Evolutionary conservation across 1,140 invertebrate species (phyloP).

Genomic region (Aphaenogaster rudis): DNA sequence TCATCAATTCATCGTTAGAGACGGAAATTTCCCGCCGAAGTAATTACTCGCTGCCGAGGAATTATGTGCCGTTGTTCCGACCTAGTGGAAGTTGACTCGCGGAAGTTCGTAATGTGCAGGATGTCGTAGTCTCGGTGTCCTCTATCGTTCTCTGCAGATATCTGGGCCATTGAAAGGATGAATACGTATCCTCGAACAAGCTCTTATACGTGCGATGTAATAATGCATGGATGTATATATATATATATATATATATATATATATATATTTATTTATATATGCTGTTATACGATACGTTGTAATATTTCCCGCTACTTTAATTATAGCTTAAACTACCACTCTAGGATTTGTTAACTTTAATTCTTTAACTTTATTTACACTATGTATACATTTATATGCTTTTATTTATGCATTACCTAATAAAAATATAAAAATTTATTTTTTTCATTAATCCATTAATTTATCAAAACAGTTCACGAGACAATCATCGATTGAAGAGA

Average conservation of each 20-base stretch:
- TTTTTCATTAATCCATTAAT: not conserved
- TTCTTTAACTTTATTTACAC: not conserved
- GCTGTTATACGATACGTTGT: not conserved
- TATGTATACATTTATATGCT: not conserved
- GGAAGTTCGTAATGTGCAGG: slow-evolving; percentile 53
- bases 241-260: not conserved
- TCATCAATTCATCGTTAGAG: slow-evolving; percentile 72
- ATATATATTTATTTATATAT: not conserved
- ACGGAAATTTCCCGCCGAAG: slow-evolving; percentile 69
- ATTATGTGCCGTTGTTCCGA: slow-evolving; percentile 70
- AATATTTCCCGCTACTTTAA: not conserved
- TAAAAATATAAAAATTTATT: not conserved
- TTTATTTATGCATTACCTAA: not conserved
- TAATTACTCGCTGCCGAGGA: slow-evolving; percentile 70
- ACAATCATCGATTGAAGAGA: not conserved
- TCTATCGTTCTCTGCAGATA: slow-evolving; percentile 36
- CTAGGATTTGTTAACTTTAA: not conserved
- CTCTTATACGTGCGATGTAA: not conserved
- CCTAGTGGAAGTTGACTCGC: slow-evolving; percentile 50
- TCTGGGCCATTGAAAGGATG: slow-evolving; percentile 54
- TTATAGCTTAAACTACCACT: not conserved
- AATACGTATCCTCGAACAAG: slow-evolving; percentile 43
- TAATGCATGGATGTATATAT: not conserved
- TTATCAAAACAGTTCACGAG: not conserved
- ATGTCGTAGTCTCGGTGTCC: slow-evolving; percentile 55